Evolutionary conservation across 2,888 invertebrate species (phyloP).

Genomic region (Ophion costatus): DNA sequence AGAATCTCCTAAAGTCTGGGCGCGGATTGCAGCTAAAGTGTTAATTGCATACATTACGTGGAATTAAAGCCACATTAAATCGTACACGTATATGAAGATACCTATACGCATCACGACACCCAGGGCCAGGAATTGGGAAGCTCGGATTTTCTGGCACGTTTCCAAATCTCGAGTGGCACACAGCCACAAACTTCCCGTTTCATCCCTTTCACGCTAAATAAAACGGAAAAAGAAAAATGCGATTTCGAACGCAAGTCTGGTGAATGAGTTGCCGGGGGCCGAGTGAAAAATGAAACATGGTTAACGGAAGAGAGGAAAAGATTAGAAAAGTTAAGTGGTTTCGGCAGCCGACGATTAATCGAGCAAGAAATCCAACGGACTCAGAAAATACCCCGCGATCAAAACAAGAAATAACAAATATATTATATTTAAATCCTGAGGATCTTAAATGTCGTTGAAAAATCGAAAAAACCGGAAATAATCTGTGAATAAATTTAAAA

Average conservation of each 20-base stretch:
- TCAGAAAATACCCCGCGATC: background rate
- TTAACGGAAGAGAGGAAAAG: background rate
- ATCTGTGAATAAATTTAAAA: background rate
- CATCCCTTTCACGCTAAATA: constrained; percentile 1
- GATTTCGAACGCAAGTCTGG: constrained; percentile 17
- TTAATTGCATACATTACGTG: constrained; percentile 33
- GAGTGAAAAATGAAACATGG: constrained; percentile 32
- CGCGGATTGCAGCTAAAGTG: constrained; percentile 3
- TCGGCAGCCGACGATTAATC: constrained; percentile 36
- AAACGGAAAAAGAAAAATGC: constrained; percentile 2
- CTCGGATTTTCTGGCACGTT: constrained; percentile 54
- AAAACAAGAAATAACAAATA: constrained; percentile 6
- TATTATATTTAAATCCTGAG: background rate
- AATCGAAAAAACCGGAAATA: background rate
- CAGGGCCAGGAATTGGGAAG: constrained; percentile 6
- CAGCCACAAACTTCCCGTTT: constrained; percentile 25
- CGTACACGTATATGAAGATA: constrained; percentile 20
- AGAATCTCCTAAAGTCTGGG: constrained; percentile 13
- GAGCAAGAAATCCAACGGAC: constrained; percentile 22
- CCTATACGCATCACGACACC: background rate
- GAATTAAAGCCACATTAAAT: constrained; percentile 48
- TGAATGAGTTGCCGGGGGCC: constrained; percentile 28
- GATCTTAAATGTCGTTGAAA: background rate
- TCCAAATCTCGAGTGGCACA: constrained; percentile 42
- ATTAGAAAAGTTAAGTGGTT: constrained; percentile 47